Base-by-base conservation (phyloP, 2,113 vertebrate genomes). In the Martes martes region DNA sequence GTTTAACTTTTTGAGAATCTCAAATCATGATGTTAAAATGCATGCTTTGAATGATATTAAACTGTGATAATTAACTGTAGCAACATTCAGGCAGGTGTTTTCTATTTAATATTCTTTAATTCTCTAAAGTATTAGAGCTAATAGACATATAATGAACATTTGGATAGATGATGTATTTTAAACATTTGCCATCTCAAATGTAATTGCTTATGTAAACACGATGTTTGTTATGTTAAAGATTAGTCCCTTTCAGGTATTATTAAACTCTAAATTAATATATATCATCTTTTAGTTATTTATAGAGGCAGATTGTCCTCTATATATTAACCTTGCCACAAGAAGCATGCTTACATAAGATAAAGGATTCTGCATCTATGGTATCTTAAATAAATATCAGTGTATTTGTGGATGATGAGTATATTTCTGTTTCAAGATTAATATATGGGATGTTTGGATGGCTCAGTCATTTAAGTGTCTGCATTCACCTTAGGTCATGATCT, bases 81-180 rank as follows among this genome's bases (percentile, higher is more conserved):
- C 3, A 65, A n/a, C 47, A 65, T 79, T 61, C 42, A 36, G 10
- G 59, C 50, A 83, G n/a, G 28, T 73, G 21, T 50, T 93, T 94
- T 61, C 55, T 47, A 59, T 47, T 90, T 93, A 86, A 90, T 73
- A 79, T 42, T 65, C 39, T 81, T 39, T 71, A 91, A 52, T 90
- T 82, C 50, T 93, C 28, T 39, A 28, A 74, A 14, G 23, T 73
- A 79, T 88, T 88, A 84, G 36, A 78, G 7, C 24, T 96, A 96
- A 91, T 83, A 83, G 69, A 83, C 23, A 83, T 19, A 85, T 59
- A 92, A 96, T 96, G 76, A 78, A 83, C 61, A 93, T 57, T 94
- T 95, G 15, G 26, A 31, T 71, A 93, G 26, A 31, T 71, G 33
- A 61, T 61, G 19, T 47, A 7, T 92, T 76, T 78, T 18, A 81